Conservation (phyloP, 2,888 invertebrate genomes). For the Microctonus brassicae region DNA sequence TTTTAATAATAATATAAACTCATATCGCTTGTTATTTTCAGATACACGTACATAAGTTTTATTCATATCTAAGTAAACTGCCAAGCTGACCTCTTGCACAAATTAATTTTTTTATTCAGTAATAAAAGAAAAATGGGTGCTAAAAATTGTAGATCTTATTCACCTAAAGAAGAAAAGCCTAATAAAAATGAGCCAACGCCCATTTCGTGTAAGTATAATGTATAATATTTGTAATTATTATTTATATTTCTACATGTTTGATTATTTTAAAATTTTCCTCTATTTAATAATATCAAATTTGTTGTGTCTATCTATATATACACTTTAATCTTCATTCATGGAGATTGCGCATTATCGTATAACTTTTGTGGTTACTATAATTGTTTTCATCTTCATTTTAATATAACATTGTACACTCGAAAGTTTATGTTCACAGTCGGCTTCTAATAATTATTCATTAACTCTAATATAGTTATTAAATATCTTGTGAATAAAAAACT, state of each 20-base stretch:
- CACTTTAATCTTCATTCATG: not conserved
- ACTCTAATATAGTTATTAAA: no score
- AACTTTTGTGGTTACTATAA: no score
- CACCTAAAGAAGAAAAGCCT: constrained; percentile 49
- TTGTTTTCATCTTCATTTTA: no score
- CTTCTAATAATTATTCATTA: no score
- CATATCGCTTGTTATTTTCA: not conserved
- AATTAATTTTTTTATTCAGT: constrained; percentile 9
- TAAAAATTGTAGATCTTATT: constrained; percentile 55
- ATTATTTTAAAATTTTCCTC: not conserved
- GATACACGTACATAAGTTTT: not conserved
- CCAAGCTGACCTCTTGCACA: constrained; percentile 17
- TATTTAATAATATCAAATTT: no score
- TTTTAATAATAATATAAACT: not conserved
- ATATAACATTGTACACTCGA: no score
- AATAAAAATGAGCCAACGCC: constrained; percentile 35
- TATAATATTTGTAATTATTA: not conserved
- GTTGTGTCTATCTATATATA: no score
- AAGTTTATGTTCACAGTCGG: no score
- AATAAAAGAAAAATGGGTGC: constrained; percentile 49
- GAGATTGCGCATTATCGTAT: constrained; percentile 15
- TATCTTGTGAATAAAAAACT: not conserved
- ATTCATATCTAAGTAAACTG: not conserved
- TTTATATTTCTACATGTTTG: constrained; percentile 10
- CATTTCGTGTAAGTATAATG: not conserved